Conservation (phyloP, 2,797 vertebrate species). For the Mallotus villosus region DNA sequence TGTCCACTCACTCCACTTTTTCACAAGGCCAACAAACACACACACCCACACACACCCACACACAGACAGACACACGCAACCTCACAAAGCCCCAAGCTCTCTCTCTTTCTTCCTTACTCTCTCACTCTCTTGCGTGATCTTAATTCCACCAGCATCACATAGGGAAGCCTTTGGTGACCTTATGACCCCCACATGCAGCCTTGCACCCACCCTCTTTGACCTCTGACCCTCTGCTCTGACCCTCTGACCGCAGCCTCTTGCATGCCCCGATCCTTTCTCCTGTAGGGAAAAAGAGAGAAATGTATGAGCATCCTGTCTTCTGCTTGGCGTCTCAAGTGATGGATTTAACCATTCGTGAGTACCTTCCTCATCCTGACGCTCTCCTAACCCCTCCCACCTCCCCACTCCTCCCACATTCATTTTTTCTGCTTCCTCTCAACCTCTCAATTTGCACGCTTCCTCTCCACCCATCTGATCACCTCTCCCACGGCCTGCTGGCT, state of each 20-base stretch:
- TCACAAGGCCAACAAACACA: neutral
- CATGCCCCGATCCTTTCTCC: conserved; percentile 98
- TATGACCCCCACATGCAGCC: conserved; percentile 77
- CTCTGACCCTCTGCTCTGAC: conserved; percentile 81
- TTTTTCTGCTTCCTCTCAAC: conserved; percentile 49
- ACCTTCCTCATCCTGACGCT: conserved; percentile 88
- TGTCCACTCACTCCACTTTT: conserved; percentile 41
- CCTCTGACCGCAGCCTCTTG: conserved; percentile 92
- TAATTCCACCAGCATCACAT: neutral
- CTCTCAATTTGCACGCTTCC: conserved; percentile 46
- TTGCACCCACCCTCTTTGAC: conserved; percentile 81
- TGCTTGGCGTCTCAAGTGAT: conserved; percentile 99
- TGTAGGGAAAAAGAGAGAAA: conserved; percentile 99
- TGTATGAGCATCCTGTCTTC: conserved; percentile 99
- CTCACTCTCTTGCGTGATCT: neutral
- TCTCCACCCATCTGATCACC: neutral
- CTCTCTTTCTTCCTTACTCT: conserved; percentile 68
- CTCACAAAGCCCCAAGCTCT: neutral
- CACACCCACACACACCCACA: conserved; percentile 10
- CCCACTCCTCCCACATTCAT: conserved; percentile 71
- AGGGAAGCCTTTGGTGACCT: conserved; percentile 35
- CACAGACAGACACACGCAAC: neutral
- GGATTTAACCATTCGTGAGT: conserved; percentile 99
- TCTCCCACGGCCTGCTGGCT: conserved; percentile 4
- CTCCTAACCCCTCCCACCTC: conserved; percentile 58